A percentile compares a stretch with the other conserved stretches of the same genome.
phyloP scores from a whole-genome alignment of 2,888 invertebrate genomes.

The Myopa testacea region DNA sequence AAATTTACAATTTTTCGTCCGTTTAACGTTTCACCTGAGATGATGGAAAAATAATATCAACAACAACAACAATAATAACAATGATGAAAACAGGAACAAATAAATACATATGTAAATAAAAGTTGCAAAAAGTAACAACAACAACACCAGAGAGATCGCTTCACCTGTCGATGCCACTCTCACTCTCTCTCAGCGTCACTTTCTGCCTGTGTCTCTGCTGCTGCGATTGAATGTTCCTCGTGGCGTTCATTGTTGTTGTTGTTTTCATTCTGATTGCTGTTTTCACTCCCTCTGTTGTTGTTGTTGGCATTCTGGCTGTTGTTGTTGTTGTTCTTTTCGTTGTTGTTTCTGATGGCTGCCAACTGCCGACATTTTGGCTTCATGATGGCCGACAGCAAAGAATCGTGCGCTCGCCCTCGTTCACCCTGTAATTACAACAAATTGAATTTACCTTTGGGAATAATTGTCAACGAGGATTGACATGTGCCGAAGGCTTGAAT shows the following conservation, averaged over 20 bases:
- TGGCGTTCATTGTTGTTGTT: not conserved
- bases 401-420: not conserved
- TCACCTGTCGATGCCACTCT: not conserved
- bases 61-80: not conserved
- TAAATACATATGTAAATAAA: too few relatives aligned
- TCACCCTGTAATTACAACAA: conserved; percentile 25
- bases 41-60: not conserved
- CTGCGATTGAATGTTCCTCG: not conserved
- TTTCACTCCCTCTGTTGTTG: not conserved
- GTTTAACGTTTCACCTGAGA: not conserved
- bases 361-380: not conserved
- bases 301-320: not conserved
- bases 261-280: not conserved
- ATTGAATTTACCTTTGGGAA: conserved; percentile 28
- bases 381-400: too few relatives aligned
- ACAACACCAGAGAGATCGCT: not conserved
- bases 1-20: conserved; percentile 21
- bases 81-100: too few relatives aligned
- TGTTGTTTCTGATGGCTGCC: not conserved
- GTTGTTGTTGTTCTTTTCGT: not conserved
- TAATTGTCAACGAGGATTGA: conserved; percentile 23
- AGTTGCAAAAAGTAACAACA: not conserved
- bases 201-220: too few relatives aligned
- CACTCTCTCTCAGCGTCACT: not conserved
- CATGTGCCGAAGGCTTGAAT: not conserved